Evolutionary conservation across 2,797 vertebrate species (phyloP), one percentile per base, ranked within the genome.

Genomic region (Leptatherina wallacei): DNA sequence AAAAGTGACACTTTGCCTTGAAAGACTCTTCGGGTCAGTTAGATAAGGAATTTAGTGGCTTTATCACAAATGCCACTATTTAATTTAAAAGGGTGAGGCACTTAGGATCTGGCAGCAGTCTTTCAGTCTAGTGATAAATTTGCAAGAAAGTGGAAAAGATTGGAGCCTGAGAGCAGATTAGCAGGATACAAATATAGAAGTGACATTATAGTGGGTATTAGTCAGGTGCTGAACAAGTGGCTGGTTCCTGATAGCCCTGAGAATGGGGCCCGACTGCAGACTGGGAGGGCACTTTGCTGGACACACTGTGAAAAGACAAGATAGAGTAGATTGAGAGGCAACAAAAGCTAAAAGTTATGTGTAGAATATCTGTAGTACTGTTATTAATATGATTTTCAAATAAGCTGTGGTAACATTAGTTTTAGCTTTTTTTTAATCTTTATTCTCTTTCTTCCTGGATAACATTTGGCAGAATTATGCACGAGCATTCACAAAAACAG

Each of bases 41-140:
- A 94, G 97, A 98, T 98, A 98, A 98, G 97, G 97, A 98, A 99
- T 99, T 97, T 98, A 96, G 97, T 97, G 96, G 95, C 97, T 98
- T 98, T 99, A 99, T 99, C 98, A 98, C 96, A 98, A 98, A 98
- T 97, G 96, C 96, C 96, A 93, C 92, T 93, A 96, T 97, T 97
- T 98, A 97, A 98, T 98, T 98, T 97, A 97, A 97, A 97, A 95
- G 96, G 96, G 96, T 94, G 96, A 97, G 96, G 96, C 95, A 93
- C 95, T 96, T 89, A 92, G 93, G 94, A 94, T 95, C 95, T 94
- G 92, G 95, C 96, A 95, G 92, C 81, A 84, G 92, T 82, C 92
- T 94, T 94, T 94, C 90, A 96, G 96, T 94, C 95, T 95, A 85
- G 96, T 97, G 97, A 98, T 97, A 98, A 96, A 98, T 96, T 95